Evolutionary conservation across 2,797 vertebrate genomes (phyloP).

Genomic region (Lates japonicus): DNA sequence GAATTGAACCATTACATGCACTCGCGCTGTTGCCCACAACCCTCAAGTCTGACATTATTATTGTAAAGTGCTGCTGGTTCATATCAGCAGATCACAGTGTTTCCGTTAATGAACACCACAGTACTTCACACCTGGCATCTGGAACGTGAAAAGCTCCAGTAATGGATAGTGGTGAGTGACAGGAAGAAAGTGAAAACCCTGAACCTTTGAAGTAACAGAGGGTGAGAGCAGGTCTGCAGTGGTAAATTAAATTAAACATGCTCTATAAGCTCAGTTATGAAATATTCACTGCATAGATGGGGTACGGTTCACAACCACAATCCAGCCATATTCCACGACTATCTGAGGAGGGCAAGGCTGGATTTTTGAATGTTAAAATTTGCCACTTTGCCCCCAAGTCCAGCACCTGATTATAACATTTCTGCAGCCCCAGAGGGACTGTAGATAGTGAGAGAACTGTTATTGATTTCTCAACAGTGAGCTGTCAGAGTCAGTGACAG

Average conservation of each 20-base stretch:
- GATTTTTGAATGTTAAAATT: constrained; percentile 31
- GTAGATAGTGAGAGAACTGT: constrained; percentile 23
- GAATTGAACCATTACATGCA: constrained; percentile 4
- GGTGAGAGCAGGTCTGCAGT: neutral
- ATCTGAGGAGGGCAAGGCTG: neutral
- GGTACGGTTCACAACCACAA: constrained; percentile 1
- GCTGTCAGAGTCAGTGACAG: neutral
- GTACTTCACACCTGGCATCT: constrained; percentile 55
- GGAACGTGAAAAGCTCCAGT: constrained; percentile 30
- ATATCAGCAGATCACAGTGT: constrained; percentile 38
- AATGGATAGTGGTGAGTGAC: constrained; percentile 24
- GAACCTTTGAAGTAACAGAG: constrained; percentile 53
- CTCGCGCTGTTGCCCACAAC: neutral
- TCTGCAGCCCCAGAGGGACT: constrained; percentile 7
- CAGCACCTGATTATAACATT: constrained; percentile 31
- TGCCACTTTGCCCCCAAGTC: constrained; percentile 61
- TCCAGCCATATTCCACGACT: neutral
- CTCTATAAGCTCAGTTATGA: neutral
- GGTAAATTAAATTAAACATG: constrained; percentile 23
- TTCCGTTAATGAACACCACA: constrained; percentile 57
- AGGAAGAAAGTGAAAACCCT: constrained; percentile 43
- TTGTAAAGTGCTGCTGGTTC: constrained; percentile 22
- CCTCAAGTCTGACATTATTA: constrained; percentile 26
- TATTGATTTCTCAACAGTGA: constrained; percentile 18
- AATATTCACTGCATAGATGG: constrained; percentile 6